A percentile compares a stretch with the other conserved stretches of the same genome.
These are phyloP conservation scores for Eutrigla gurnardus DNA, from an alignment of 2,797 vertebrate genomes.

Conservation along the genomic window DNA sequence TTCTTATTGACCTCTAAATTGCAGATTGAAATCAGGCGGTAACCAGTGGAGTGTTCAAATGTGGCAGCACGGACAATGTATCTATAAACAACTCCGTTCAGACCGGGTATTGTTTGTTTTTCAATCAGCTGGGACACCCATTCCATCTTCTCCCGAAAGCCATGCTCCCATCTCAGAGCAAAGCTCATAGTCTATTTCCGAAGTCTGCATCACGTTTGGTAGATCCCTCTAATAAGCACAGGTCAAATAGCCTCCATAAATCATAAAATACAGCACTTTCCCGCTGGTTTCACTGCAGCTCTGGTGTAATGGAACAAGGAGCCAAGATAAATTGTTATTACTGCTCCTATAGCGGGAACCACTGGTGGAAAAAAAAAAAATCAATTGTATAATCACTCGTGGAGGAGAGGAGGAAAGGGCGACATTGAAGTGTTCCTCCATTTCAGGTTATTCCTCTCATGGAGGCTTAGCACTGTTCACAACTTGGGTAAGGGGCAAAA, in stretches of 20 bases:
- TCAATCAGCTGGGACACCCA: constrained; percentile 53
- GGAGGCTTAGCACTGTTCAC: constrained; percentile 64
- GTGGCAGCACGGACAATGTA: constrained; percentile 27
- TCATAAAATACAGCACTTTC: constrained; percentile 82
- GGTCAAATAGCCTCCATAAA: constrained; percentile 86
- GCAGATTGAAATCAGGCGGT: constrained; percentile 7
- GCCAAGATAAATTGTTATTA: constrained; percentile 87
- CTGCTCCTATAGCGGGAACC: constrained; percentile 77
- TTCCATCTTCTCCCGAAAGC: constrained; percentile 65
- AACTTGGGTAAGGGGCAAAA: constrained; percentile 58
- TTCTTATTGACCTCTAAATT: constrained; percentile 31
- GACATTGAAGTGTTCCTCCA: constrained; percentile 81
- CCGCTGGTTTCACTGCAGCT: constrained; percentile 75
- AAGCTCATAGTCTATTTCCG: constrained; percentile 73
- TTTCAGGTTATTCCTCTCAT: constrained; percentile 76
- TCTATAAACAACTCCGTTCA: constrained; percentile 37
- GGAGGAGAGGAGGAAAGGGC: constrained; percentile 79
- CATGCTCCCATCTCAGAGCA: constrained; percentile 48
- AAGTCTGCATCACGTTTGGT: constrained; percentile 74
- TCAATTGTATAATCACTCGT: constrained; percentile 85
- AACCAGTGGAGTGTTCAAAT: constrained; percentile 11
- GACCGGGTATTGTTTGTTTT: constrained; percentile 66
- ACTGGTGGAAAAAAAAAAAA: constrained; percentile 71
- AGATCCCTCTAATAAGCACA: constrained; percentile 83
- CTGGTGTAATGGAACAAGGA: constrained; percentile 83